A percentile compares a stretch with the other conserved stretches of the same genome.
Evolutionary conservation across 2,888 invertebrate species (phyloP).

Genomic region (Caenorhabditis sulstoni): DNA sequence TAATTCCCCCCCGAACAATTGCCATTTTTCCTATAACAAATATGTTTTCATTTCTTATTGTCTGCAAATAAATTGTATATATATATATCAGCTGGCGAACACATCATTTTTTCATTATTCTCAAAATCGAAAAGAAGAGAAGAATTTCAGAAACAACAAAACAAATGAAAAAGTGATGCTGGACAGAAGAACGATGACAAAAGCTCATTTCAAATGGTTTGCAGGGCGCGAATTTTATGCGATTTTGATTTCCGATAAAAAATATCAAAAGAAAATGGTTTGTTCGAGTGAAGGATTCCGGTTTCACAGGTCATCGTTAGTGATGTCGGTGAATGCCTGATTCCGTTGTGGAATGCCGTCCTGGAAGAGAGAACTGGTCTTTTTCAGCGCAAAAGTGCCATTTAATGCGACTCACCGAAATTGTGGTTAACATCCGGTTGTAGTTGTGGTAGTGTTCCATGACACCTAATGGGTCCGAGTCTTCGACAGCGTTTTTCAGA

Average conservation of each 20-base stretch:
- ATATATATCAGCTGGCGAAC: not conserved
- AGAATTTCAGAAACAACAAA: not conserved
- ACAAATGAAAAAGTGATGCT: conserved; percentile 1
- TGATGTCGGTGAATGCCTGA: conserved; percentile 89
- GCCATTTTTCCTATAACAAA: conserved; percentile 14
- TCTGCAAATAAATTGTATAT: conserved; percentile 24
- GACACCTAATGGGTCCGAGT: conserved; percentile 58
- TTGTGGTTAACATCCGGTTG: conserved; percentile 72
- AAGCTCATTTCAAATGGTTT: not conserved
- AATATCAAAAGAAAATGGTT: conserved; percentile 13
- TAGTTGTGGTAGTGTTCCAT: conserved; percentile 59
- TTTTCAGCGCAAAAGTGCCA: not conserved
- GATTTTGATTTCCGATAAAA: conserved; percentile 9
- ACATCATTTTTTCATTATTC: not conserved
- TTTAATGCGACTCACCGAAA: conserved; percentile 66
- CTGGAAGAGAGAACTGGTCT: conserved; percentile 49
- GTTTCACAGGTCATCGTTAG: conserved; percentile 88
- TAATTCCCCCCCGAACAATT: conserved; percentile 29
- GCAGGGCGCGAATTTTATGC: no score
- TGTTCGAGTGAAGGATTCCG: not conserved
- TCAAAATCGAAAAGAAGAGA: not conserved
- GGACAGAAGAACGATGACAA: not conserved
- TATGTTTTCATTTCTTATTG: not conserved
- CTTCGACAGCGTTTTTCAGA: conserved; percentile 60
- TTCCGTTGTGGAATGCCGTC: conserved; percentile 74